phyloP scores from a whole-genome alignment of 2,113 vertebrate genomes.

The Mus spicilegus region DNA sequence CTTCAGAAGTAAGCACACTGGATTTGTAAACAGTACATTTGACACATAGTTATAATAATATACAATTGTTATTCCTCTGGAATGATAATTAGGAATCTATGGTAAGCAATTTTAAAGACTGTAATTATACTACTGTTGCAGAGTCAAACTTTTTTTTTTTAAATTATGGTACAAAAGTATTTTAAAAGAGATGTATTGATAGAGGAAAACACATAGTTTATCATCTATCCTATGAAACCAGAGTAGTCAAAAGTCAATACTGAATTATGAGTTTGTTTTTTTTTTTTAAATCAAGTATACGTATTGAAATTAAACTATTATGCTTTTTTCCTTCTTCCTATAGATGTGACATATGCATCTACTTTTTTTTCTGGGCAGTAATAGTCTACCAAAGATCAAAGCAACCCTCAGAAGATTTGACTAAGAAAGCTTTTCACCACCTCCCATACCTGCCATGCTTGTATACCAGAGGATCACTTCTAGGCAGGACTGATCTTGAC shows the following conservation, averaged over 20 bases:
- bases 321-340: neutral
- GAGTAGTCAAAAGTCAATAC: neutral
- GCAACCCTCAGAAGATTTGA: neutral
- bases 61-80: slow-evolving; percentile 25
- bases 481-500: neutral
- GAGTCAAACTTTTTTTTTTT: neutral
- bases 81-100: slow-evolving; percentile 42
- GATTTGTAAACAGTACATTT: slow-evolving; percentile 43
- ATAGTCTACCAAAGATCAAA: neutral
- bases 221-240: neutral
- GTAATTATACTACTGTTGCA: slow-evolving; percentile 14
- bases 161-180: neutral
- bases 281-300: neutral
- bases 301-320: neutral
- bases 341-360: neutral
- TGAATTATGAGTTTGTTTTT: slow-evolving; percentile 18
- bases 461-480: no score
- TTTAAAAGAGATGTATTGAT: neutral
- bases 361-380: neutral
- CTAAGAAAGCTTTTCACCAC: neutral
- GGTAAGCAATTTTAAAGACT: slow-evolving; percentile 38
- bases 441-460: neutral
- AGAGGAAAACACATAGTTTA: neutral
- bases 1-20: slow-evolving; percentile 10
- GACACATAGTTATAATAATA: slow-evolving; percentile 2